Percentiles rank a stretch among this genome's conserved stretches.
These are phyloP conservation scores for Lissocephala sabroskyi DNA, from an alignment of 2,888 invertebrate species.

Conservation along the genomic window DNA sequence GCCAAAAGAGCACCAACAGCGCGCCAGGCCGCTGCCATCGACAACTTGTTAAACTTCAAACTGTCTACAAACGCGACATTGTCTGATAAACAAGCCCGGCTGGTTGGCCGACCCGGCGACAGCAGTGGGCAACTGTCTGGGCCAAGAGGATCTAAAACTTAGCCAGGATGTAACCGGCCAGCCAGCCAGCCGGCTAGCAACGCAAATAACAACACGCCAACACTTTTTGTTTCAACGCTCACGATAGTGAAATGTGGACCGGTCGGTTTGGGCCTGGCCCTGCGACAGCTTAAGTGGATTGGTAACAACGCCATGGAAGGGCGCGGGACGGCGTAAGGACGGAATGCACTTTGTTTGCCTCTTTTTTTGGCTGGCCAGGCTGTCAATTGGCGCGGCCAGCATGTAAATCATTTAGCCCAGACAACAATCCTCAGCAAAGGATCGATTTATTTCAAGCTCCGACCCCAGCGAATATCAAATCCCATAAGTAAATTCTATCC, in stretches of 20 bases:
- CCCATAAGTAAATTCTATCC: too few species aligned
- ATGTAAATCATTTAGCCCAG: constrained; percentile 39
- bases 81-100: constrained; percentile 50
- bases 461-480: too few species aligned
- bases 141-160: constrained; percentile 32
- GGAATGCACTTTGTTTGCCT: constrained; percentile 53
- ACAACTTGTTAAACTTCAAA: constrained; percentile 67
- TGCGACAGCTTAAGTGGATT: constrained; percentile 66
- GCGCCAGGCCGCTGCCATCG: constrained; percentile 45
- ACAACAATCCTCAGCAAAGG: constrained; percentile 5
- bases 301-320: too few species aligned
- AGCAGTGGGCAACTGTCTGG: constrained; percentile 43
- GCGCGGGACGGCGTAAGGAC: too few species aligned
- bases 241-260: constrained; percentile 45
- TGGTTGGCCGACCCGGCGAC: constrained; percentile 17
- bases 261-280: constrained; percentile 9
- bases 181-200: constrained; percentile 33
- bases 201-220: constrained; percentile 54
- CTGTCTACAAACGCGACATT: constrained; percentile 63
- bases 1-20: constrained; percentile 27
- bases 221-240: constrained; percentile 62
- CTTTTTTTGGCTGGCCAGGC: constrained; percentile 28
- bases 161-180: constrained; percentile 9
- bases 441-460: background rate
- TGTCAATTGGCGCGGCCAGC: constrained; percentile 37